A percentile compares a stretch with the other conserved stretches of the same genome.
Evolutionary conservation across 1,140 invertebrate species (phyloP).

Genomic region (Ips typographus): DNA sequence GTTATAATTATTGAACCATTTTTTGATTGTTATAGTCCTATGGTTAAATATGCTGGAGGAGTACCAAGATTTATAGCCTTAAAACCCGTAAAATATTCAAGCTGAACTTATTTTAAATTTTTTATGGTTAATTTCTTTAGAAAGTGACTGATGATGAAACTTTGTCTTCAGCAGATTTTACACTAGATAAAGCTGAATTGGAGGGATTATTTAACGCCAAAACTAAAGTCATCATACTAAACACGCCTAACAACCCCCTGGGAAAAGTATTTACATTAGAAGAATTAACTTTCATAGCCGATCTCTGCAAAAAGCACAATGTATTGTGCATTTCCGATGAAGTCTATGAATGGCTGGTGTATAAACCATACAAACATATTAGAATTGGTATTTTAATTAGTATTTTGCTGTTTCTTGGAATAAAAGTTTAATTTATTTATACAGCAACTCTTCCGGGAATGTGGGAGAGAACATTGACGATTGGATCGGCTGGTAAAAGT

Average conservation of each 20-base stretch:
- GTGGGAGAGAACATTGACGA: constrained; percentile 97
- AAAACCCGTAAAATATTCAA: constrained; percentile 64
- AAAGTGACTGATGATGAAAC: constrained; percentile 25
- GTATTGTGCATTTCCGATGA: constrained; percentile 92
- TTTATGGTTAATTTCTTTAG: constrained; percentile 25
- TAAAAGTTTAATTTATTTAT: constrained; percentile 29
- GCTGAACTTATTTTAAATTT: too few species aligned
- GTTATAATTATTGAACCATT: constrained; percentile 98
- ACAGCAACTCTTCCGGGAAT: constrained; percentile 90
- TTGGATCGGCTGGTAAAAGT: constrained; percentile 97
- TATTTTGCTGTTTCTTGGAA: not conserved
- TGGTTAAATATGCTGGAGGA: constrained; percentile 87
- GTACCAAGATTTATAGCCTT: constrained; percentile 86
- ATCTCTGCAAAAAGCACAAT: constrained; percentile 91
- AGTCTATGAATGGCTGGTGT: constrained; percentile 98
- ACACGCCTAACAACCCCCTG: constrained; percentile 95
- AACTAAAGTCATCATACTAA: constrained; percentile 95
- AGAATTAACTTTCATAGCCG: constrained; percentile 78
- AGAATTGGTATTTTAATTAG: constrained; percentile 46
- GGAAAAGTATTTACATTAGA: constrained; percentile 83
- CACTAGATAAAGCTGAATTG: constrained; percentile 82
- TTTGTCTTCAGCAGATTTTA: constrained; percentile 80
- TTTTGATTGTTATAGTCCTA: constrained; percentile 97
- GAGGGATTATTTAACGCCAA: constrained; percentile 80
- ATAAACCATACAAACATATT: constrained; percentile 77